Conservation (phyloP, 2,888 invertebrate genomes). For the Drosophila neotestacea region DNA sequence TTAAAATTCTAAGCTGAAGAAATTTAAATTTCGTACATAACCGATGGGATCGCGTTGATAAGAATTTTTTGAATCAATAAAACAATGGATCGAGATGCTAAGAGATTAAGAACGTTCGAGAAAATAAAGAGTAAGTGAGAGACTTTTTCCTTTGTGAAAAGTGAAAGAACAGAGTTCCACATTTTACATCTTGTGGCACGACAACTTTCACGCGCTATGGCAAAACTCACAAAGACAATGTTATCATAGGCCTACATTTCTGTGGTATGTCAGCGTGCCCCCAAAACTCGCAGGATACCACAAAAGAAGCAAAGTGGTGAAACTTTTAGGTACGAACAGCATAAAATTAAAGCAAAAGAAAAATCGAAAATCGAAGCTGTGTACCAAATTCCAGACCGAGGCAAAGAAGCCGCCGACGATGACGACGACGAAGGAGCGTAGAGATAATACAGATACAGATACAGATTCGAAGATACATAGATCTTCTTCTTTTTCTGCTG, state of each 20-base stretch:
- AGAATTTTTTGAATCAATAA: constrained; percentile 53
- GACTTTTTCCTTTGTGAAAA: constrained; percentile 24
- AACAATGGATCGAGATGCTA: constrained; percentile 44
- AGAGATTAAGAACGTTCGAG: constrained; percentile 8
- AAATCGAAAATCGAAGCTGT: constrained; percentile 32
- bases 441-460: constrained; percentile 55
- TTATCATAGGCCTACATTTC: constrained; percentile 78
- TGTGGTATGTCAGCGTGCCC: constrained; percentile 56
- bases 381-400: constrained; percentile 64
- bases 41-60: constrained; percentile 54
- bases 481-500: constrained; percentile 24
- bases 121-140: background rate
- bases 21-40: constrained; percentile 13
- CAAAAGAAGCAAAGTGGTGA: constrained; percentile 51
- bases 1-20: background rate
- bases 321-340: constrained; percentile 64
- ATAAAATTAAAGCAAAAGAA: constrained; percentile 35
- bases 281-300: constrained; percentile 39
- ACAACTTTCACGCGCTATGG: constrained; percentile 64
- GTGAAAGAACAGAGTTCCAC: constrained; percentile 31
- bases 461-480: constrained; percentile 40
- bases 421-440: constrained; percentile 15
- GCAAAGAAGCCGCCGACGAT: constrained; percentile 69
- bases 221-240: constrained; percentile 57
- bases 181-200: constrained; percentile 54